These are phyloP conservation scores for Drymodes brunneopygia DNA, from an alignment of 2,113 vertebrate genomes.

Conservation along the genomic window DNA sequence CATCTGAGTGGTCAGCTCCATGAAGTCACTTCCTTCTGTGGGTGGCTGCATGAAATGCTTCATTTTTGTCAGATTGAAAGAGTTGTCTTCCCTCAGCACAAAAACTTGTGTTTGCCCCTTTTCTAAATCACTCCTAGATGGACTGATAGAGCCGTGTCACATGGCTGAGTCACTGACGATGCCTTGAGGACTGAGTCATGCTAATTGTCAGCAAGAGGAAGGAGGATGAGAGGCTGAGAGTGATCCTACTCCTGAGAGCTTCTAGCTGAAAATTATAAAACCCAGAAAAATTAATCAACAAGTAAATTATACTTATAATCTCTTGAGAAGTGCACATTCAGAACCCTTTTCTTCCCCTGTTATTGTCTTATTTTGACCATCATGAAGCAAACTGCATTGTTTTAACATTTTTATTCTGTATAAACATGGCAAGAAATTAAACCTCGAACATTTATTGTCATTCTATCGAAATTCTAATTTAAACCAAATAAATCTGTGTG, in stretches of 20 bases:
- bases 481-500: background rate
- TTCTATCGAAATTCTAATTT: background rate
- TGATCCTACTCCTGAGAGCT: background rate
- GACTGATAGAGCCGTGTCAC: background rate
- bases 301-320: accelerated
- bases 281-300: background rate
- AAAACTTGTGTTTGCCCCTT: background rate
- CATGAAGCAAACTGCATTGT: background rate
- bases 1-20: background rate
- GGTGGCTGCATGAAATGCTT: background rate
- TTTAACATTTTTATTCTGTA: background rate
- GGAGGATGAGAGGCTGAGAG: background rate
- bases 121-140: background rate
- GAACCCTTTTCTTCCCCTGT: background rate
- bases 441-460: background rate
- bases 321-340: background rate
- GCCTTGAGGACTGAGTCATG: background rate
- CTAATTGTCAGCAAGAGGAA: background rate
- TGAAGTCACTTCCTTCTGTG: background rate
- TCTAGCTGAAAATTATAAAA: background rate
- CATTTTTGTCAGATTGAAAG: background rate
- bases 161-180: background rate
- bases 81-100: background rate
- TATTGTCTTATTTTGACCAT: background rate
- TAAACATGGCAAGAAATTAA: background rate